phyloP scores from a whole-genome alignment of 2,888 invertebrate genomes.

The Tiliacea citrago region DNA sequence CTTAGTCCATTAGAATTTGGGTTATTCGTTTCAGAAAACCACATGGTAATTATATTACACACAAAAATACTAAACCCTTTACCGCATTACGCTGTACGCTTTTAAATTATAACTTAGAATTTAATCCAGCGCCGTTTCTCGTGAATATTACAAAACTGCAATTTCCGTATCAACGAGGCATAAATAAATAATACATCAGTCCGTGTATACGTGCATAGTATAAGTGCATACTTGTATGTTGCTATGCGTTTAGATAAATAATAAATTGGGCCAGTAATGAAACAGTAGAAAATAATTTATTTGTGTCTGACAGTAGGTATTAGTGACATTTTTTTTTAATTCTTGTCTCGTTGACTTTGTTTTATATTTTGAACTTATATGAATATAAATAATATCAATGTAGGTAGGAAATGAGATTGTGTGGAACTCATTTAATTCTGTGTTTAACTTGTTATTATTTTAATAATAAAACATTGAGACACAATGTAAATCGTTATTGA shows the following conservation, averaged over 20 bases:
- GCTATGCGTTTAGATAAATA: conserved; percentile 55
- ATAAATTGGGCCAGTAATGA: conserved; percentile 34
- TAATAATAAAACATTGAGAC: too few species aligned
- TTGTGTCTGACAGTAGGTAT: not conserved
- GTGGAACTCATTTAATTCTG: too few species aligned
- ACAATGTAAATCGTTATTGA: too few species aligned
- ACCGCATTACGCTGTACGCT: conserved; percentile 54
- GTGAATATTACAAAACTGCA: conserved; percentile 90
- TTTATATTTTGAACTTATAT: too few species aligned
- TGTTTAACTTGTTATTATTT: too few species aligned
- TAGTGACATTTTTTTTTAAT: too few species aligned
- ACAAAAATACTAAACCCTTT: not conserved
- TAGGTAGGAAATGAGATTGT: too few species aligned
- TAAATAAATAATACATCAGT: conserved; percentile 84
- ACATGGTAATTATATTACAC: not conserved
- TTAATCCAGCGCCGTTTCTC: conserved; percentile 76
- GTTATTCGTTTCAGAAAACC: not conserved
- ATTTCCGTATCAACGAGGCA: conserved; percentile 88
- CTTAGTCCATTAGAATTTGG: not conserved
- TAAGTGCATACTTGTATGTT: conserved; percentile 61
- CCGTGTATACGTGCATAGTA: conserved; percentile 70
- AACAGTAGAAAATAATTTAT: conserved; percentile 8
- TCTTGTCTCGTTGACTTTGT: too few species aligned
- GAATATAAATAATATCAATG: too few species aligned
- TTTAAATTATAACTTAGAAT: conserved; percentile 61